These are phyloP conservation scores for Apis florea DNA, from an alignment of 1,140 invertebrate genomes.

Conservation along the genomic window DNA sequence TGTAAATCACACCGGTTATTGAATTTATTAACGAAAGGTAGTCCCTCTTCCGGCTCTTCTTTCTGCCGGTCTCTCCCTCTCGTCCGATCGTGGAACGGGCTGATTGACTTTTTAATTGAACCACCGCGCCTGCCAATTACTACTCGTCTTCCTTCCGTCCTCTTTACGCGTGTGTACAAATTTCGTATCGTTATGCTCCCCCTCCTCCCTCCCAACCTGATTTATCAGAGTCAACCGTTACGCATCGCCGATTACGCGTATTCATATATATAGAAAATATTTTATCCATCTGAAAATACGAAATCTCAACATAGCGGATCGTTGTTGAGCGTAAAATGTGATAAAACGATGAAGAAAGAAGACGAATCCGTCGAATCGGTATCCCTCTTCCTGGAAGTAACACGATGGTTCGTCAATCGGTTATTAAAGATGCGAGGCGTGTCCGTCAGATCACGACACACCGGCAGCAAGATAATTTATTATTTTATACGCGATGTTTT, in stretches of 20 bases:
- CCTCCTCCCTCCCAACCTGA: background rate
- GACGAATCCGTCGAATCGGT: background rate
- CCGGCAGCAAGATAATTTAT: conserved; percentile 27
- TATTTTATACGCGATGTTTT: conserved; percentile 3
- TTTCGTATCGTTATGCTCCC: conserved; percentile 2
- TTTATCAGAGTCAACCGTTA: conserved; percentile 11
- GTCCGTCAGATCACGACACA: conserved; percentile 16
- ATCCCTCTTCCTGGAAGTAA: conserved; percentile 6
- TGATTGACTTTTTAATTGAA: conserved; percentile 78
- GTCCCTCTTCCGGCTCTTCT: conserved; percentile 18
- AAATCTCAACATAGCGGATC: too few species aligned
- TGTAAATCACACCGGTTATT: background rate
- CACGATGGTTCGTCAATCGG: conserved; percentile 1
- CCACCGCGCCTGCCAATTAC: conserved; percentile 67
- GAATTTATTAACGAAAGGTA: conserved; percentile 13
- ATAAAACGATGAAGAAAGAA: background rate
- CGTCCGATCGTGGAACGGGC: conserved; percentile 45
- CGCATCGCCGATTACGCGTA: too few species aligned
- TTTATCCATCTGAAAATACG: background rate
- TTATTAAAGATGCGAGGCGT: conserved; percentile 29
- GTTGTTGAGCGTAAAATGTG: too few species aligned
- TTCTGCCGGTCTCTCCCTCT: background rate
- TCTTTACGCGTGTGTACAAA: background rate
- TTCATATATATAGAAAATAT: background rate
- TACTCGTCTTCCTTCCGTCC: conserved; percentile 41